phyloP scores from a whole-genome alignment of 2,888 invertebrate species.

The Ochropleura leucogaster region DNA sequence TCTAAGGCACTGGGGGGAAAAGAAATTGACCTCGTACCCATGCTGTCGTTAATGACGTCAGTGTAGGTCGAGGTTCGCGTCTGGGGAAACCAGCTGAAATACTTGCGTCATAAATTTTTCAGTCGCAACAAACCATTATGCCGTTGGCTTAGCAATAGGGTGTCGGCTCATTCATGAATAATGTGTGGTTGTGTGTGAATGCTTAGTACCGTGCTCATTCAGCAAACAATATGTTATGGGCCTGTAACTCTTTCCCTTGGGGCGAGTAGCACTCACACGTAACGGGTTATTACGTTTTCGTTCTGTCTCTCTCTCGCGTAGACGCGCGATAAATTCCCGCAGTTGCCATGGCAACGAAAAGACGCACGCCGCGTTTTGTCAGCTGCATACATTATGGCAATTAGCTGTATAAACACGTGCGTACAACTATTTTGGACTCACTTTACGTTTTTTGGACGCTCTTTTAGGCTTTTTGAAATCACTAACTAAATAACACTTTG shows the following conservation, averaged over 20 bases:
- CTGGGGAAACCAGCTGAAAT: slow-evolving; percentile 27
- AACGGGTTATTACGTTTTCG: not conserved
- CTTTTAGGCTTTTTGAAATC: not conserved
- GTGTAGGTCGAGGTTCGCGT: slow-evolving; percentile 44
- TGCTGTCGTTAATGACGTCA: slow-evolving; percentile 36
- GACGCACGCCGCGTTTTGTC: not conserved
- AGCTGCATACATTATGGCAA: no score
- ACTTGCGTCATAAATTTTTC: slow-evolving; percentile 50
- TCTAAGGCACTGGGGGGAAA: slow-evolving; percentile 18
- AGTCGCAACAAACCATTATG: slow-evolving; percentile 37
- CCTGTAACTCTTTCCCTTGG: not conserved
- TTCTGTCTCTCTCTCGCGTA: not conserved
- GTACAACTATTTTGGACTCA: not conserved
- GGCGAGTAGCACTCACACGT: slow-evolving; percentile 1
- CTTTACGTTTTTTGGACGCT: not conserved
- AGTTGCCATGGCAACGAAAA: not conserved
- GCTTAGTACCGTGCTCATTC: slow-evolving; percentile 27
- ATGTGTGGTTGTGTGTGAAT: slow-evolving; percentile 24
- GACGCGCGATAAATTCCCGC: not conserved
- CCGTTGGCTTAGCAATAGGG: not conserved
- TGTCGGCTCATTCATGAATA: slow-evolving; percentile 32
- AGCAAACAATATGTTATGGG: not conserved
- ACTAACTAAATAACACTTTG: no score
- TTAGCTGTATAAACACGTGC: not conserved
- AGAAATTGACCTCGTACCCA: slow-evolving; percentile 38